Evolutionary conservation across 1,140 invertebrate genomes (phyloP).

Genomic region (Spodoptera litura): DNA sequence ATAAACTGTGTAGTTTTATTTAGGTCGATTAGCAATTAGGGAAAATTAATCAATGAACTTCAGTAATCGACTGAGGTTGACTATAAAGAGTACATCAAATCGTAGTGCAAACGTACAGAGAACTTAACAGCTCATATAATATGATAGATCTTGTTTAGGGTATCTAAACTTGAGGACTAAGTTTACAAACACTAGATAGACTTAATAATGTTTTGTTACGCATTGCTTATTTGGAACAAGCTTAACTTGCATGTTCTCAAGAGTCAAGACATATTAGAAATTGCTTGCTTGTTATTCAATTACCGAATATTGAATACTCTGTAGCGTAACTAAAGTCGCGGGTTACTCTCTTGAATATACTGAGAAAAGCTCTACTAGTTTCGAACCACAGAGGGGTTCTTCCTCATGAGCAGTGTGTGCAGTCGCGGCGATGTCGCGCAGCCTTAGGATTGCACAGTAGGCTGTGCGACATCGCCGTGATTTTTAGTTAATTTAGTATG

Average conservation of each 20-base stretch:
- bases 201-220: constrained; percentile 33
- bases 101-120: background rate
- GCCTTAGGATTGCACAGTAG: too few relatives aligned
- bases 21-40: background rate
- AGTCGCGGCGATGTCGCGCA: too few relatives aligned
- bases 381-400: too few relatives aligned
- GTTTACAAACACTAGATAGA: constrained; percentile 11
- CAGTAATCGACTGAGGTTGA: background rate
- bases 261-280: background rate
- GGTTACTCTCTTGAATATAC: too few relatives aligned
- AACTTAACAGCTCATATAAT: background rate
- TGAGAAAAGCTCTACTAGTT: too few relatives aligned
- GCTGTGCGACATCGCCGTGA: too few relatives aligned
- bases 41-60: background rate
- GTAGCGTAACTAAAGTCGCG: too few relatives aligned
- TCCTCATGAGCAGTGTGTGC: too few relatives aligned
- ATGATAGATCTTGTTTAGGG: background rate
- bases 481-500: too few relatives aligned
- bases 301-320: background rate
- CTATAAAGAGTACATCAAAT: constrained; percentile 7
- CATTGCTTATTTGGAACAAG: constrained; percentile 2
- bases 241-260: background rate
- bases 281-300: constrained; percentile 8
- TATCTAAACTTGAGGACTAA: background rate
- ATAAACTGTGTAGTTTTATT: background rate